Base-by-base conservation (phyloP, 2,888 invertebrate species). In the Ectemnius cavifrons region DNA sequence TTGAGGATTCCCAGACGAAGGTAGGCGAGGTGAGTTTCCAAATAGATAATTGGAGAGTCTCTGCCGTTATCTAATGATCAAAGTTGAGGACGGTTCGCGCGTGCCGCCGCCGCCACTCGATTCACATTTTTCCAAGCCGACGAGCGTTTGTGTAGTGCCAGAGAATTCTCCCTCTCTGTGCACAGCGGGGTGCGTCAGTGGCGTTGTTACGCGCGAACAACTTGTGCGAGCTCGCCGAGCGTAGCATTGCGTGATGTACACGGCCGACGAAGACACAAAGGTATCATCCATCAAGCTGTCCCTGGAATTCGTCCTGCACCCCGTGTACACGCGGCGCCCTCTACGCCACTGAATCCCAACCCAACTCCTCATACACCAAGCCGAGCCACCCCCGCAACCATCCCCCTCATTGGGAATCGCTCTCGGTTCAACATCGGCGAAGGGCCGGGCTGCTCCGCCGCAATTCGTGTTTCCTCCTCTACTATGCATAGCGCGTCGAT, bases 261-360 rank as follows among this genome's bases (percentile, higher is more conserved):
- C 65, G 71, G 71, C 78, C 69, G 67, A 74, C 71, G 70, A 73
- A 73, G 76, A 80, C 78, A 79, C 83, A 81, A 79, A 83, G 83
- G 80, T 77, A 78, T 84, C 82, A 84, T 84, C 85, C 82, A 82
- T 82, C 82, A 82, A 77, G 68, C 77, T 82, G 82, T 82, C 83
- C 61, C 71, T 77, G 77, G 75, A 82, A 80, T 82, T 82, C 77
- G 73, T 76, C 61, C 70, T 68, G 67, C 59, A 70, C 23, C 64
- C 72, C 66, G 68, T 75, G 62, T 69, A 58, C 78, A 45, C 27
- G 73, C 75, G 74, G 73, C 75, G 74, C 77, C 45, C 5, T 14
- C n/a, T 13, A 52, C 77, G 58, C 47, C 18, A 62, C 59, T 64
- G 27, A 16, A 45, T 67, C 73, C 37, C 37, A 37, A 8, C 37